Evolutionary conservation across 2,888 invertebrate species (phyloP), one percentile per base, ranked within the genome.

Genomic region (Mythimna loreyi): DNA sequence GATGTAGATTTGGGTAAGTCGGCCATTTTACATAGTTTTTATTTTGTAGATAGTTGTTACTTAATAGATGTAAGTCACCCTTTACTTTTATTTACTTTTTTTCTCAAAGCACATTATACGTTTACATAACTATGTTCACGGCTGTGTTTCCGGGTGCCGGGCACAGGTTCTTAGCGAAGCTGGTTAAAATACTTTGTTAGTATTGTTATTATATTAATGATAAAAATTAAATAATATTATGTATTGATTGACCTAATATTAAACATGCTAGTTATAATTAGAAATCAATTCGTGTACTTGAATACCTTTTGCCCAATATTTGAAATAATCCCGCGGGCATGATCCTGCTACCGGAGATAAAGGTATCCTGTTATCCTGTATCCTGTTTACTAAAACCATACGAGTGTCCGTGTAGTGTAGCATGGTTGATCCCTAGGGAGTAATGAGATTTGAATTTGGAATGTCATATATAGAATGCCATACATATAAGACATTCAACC

Each of bases 1-100:
- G 93, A 94, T 79, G 86, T 86, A 84, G 93, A 95, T 81, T 89
- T 94, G 83, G 95, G 95, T 95, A 90, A 94, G 94, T 87, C 64
- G n/a, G 28, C 67, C 52, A 58, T 72, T 65, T 72, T 64, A 52
- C 57, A 53, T 67, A 53, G 30, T 47, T 73, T 57, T 53, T 57
- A 47, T 58, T 66, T 53, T 58, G 25, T 58, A 67, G 21, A 66
- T 52, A 52, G 9, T 30, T 68, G 30, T 30, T 57, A 43, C 30
- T 3, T 72, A 40, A 0, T n/a, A 40, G 40, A 40, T 40, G 21
- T 43, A 59, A 28, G 43, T 55, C 49, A 53, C 33, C 47, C n/a
- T 49, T 47, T 21, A 47, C n/a, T n/a, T n/a, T n/a, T n/a, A n/a
- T n/a, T n/a, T n/a, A n/a, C n/a, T 33, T 63, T 55, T 49, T 55